Evolutionary conservation across 2,888 invertebrate genomes (phyloP), one percentile per base, ranked within the genome.

Genomic region (Scelioninae gen. 1): DNA sequence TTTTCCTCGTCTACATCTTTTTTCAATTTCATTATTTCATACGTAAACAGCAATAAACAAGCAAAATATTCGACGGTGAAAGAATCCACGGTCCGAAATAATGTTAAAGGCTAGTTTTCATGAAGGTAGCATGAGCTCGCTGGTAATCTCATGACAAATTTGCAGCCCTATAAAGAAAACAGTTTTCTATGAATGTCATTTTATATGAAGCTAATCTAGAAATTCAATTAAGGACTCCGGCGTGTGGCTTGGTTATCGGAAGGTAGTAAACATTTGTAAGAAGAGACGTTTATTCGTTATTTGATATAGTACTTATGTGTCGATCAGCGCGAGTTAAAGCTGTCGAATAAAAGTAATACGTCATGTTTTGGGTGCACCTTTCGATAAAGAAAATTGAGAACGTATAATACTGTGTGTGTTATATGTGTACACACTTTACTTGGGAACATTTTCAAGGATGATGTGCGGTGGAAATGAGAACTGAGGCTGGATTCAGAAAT

Each of bases 201-300:
- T 66, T 53, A 66, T 79, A 53, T 60, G 53, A 29, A 66, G 79
- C 56, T 79, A 79, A 79, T 79, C 66, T 66, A 16, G 32, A 58
- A 66, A 60, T 79, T 72, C 62, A 79, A 79, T 79, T 72, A 72
- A 72, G 72, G 16, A n/a, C n/a, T n/a, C n/a, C n/a, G n/a, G n/a
- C n/a, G 38, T 45, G 62, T 5, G 15, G 78, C 45, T 69, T 49
- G 66, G 60, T 74, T 79, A 72, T 74, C 66, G 60, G 60, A 49
- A 60, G 68, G 53, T 79, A 66, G 66, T 51, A 56, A 79, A 72
- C 72, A 72, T 79, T 79, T 74, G 66, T 66, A 79, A 79, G 60
- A 15, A 51, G 60, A 74, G 65, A 68, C 68, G 53, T 62, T 74
- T 66, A 58, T 71, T 66, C 74, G 79, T 80, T 62, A 80, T 68